These are phyloP conservation scores for Cheiracanthium punctorium DNA, from an alignment of 2,888 invertebrate species.

Conservation along the genomic window DNA sequence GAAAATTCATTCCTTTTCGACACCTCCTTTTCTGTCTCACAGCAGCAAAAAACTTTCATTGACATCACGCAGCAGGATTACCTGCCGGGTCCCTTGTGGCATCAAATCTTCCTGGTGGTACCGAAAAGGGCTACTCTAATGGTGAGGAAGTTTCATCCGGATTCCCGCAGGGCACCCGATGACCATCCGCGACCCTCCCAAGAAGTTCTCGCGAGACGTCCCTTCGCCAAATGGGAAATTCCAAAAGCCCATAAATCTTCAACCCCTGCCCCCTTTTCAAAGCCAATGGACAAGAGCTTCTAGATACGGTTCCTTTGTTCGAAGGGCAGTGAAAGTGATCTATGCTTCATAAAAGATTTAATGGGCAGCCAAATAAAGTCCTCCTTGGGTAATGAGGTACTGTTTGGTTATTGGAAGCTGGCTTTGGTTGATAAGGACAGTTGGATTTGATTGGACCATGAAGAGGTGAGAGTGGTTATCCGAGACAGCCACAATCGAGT, in stretches of 20 bases:
- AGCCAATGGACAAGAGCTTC: background rate
- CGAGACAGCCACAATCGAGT: no score
- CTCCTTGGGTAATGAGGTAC: background rate
- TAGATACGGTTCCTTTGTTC: background rate
- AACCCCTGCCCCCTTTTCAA: background rate
- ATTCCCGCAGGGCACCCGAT: background rate
- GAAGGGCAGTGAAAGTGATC: background rate
- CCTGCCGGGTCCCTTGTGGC: background rate
- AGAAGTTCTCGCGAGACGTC: background rate
- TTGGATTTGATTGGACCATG: no score
- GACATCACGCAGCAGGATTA: background rate
- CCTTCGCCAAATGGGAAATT: background rate
- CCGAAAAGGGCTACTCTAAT: background rate
- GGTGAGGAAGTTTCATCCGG: background rate
- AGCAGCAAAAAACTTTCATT: background rate
- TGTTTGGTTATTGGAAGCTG: background rate
- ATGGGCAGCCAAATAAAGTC: background rate
- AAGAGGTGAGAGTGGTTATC: no score
- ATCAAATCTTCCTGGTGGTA: background rate
- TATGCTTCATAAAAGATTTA: background rate
- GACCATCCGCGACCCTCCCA: background rate
- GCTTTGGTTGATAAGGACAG: no score
- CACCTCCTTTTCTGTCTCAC: background rate
- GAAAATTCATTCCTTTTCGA: background rate
- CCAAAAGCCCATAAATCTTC: background rate